Evolutionary conservation across 2,888 invertebrate genomes (phyloP).

Genomic region (Antitype chi): DNA sequence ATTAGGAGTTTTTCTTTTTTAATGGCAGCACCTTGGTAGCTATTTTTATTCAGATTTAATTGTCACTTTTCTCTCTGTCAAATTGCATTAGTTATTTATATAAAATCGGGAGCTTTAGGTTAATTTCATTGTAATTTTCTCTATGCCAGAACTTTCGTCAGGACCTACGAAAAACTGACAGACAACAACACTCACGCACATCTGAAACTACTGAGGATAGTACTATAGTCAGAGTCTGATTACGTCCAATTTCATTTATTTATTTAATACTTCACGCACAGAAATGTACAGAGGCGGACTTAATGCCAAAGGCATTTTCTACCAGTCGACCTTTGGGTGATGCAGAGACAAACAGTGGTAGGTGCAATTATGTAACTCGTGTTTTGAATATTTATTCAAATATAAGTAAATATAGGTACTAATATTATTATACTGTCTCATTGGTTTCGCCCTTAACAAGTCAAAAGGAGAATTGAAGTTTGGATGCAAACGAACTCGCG

Average conservation of each 20-base stretch:
- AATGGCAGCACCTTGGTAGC: background rate
- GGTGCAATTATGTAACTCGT: too few species aligned
- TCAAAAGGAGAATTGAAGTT: background rate
- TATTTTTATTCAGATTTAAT: background rate
- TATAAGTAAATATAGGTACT: too few species aligned
- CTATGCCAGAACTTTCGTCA: background rate
- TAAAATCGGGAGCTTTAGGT: background rate
- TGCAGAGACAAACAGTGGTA: too few species aligned
- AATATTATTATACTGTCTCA: too few species aligned
- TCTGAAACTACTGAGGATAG: background rate
- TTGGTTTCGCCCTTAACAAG: background rate
- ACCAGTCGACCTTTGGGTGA: too few species aligned
- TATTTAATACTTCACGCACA: too few species aligned
- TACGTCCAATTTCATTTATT: background rate
- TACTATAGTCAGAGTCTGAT: too few species aligned
- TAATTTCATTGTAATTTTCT: too few species aligned
- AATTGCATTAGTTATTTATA: background rate
- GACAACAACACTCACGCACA: background rate
- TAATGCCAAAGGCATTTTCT: too few species aligned
- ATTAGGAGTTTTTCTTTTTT: background rate
- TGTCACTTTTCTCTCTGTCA: too few species aligned
- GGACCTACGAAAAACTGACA: background rate
- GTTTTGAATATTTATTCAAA: too few species aligned
- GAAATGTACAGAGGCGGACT: too few species aligned
- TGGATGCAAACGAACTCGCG: background rate